Evolutionary conservation across 2,888 invertebrate species (phyloP), one percentile per base, ranked within the genome.

Genomic region (Platycnemis pennipes): DNA sequence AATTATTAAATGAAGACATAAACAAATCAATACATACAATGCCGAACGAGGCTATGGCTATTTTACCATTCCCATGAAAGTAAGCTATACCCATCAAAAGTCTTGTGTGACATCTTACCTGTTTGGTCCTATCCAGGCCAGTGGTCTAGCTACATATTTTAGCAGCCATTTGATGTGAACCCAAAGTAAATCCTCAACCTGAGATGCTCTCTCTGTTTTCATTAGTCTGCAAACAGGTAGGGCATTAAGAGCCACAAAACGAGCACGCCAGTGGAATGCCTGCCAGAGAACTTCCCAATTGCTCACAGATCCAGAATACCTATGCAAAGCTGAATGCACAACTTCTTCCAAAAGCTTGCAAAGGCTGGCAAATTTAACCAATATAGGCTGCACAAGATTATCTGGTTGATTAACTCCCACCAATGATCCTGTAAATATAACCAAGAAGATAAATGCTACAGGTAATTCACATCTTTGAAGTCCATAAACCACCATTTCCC

Each of bases 121-220:
- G 91, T 53, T 91, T 16, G 91, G 91, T 44, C 56, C 63, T 1
- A 91, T 45, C 44, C 44, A 63, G 44, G 63, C 44, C 1, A 91
- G 22, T 1, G 91, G 91, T 26, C n/a, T 63, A n/a, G 91, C 91
- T 63, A 91, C 63, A 63, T 91, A 63, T n/a, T 91, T 91, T n/a
- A 91, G 91, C 26, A 91, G 26, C 91, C 91, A 91, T 63, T 91
- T 91, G 44, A 91, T 44, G 44, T 91, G 91, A 16, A 91, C 63
- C 91, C 91, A 91, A 37, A 91, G 91, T 69, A 91, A 44, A 44
- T 91, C 91, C n/a, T 91, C 91, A 56, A 91, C 44, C 13, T 91
- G 91, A n/a, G 91, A 63, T 13, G 91, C 53, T 44, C 56, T 63
- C 13, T 26, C 63, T 37, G 49, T 63, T 63, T 91, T 91, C 56